Percentiles rank a stretch among this genome's conserved stretches.
Conservation (phyloP, 2,888 invertebrate species). For the Parnassius mnemosyne region DNA sequence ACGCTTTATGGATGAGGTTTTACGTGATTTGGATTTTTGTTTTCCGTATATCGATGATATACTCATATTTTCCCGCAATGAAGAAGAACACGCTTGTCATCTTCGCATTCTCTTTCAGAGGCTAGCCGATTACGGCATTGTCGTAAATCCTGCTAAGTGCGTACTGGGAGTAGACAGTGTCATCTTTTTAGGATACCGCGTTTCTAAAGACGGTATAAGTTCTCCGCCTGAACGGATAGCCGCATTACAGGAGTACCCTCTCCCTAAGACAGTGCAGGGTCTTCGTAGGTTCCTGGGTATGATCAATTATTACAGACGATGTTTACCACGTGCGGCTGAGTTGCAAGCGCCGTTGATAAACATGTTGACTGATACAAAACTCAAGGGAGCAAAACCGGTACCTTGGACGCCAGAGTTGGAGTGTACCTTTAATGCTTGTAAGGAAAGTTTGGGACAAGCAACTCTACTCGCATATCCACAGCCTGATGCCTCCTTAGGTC, state of each 20-base stretch:
- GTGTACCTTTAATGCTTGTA: too few relatives aligned
- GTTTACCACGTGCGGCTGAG: too few relatives aligned
- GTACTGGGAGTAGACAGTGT: conserved; percentile 7
- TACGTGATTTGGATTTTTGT: not conserved
- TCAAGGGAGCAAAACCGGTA: too few relatives aligned
- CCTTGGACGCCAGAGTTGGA: too few relatives aligned
- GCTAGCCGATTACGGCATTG: conserved; percentile 25
- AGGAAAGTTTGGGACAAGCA: not conserved
- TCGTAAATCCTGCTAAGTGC: conserved; percentile 26
- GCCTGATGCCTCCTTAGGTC: not conserved
- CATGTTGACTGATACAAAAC: too few relatives aligned
- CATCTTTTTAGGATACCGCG: conserved; percentile 2
- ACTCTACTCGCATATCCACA: conserved; percentile 1
- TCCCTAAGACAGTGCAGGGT: too few relatives aligned
- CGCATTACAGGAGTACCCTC: too few relatives aligned
- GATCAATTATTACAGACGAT: too few relatives aligned
- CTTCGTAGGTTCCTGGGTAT: too few relatives aligned
- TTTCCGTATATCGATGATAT: conserved; percentile 10
- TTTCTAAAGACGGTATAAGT: not conserved
- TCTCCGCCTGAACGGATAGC: too few relatives aligned
- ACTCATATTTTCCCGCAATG: conserved; percentile 12
- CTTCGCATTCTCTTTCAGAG: conserved; percentile 25
- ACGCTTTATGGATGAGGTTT: too few relatives aligned
- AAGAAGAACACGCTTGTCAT: conserved; percentile 8
- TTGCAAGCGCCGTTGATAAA: too few relatives aligned